Evolutionary conservation across 1,140 invertebrate species (phyloP).

Genomic region (Hypsibius dujardini): DNA sequence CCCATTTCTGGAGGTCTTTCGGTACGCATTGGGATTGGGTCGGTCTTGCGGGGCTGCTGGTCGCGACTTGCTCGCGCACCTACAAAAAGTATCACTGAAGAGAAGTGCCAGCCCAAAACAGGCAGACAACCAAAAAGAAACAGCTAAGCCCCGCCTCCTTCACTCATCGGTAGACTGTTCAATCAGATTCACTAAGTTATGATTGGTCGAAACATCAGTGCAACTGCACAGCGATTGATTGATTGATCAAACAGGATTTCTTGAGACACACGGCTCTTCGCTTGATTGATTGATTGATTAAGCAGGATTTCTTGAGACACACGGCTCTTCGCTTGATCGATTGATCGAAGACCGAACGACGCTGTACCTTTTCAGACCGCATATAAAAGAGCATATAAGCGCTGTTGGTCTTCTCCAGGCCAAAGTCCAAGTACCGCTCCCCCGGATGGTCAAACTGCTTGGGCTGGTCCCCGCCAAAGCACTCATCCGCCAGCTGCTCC

Average conservation of each 20-base stretch:
- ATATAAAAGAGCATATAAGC: constrained; percentile 96
- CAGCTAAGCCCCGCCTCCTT: not conserved
- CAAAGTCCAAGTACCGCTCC: constrained; percentile 90
- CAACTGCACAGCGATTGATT: not conserved
- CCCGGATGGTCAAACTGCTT: constrained; percentile 88
- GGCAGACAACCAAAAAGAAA: constrained; percentile 14
- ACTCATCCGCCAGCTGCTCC: constrained; percentile 75
- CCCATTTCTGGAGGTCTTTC: constrained; percentile 67
- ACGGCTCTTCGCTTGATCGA: too few relatives aligned
- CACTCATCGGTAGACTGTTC: too few relatives aligned
- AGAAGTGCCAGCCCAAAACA: too few relatives aligned
- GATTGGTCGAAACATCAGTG: not conserved
- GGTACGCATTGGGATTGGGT: constrained; percentile 35
- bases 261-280: too few relatives aligned
- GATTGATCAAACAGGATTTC: too few relatives aligned
- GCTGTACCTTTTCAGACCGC: constrained; percentile 30
- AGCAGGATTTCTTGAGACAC: too few relatives aligned
- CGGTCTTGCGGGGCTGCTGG: not conserved
- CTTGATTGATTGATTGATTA: too few relatives aligned
- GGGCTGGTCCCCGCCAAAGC: constrained; percentile 86
- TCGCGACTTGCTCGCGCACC: constrained; percentile 18
- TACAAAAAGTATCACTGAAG: constrained; percentile 24
- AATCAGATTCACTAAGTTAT: too few relatives aligned
- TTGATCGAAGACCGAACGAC: not conserved
- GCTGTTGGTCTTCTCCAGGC: constrained; percentile 89